Evolutionary conservation across 2,797 vertebrate species (phyloP).

Genomic region (Adelosebastes latens): DNA sequence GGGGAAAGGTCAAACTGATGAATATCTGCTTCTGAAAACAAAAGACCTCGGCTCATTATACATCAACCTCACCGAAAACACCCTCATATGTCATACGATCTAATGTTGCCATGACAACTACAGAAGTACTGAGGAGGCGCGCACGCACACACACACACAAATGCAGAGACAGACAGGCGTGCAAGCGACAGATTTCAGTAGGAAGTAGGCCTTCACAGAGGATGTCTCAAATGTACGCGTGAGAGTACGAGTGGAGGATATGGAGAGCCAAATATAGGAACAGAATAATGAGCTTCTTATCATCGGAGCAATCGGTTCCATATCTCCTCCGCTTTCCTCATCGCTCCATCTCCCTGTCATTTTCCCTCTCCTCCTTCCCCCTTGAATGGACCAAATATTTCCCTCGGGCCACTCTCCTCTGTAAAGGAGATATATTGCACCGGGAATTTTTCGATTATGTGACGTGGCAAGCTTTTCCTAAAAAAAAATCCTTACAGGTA

Average conservation of each 20-base stretch:
- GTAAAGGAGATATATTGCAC: slow-evolving; percentile 43
- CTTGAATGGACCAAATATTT: slow-evolving; percentile 62
- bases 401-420: slow-evolving; percentile 43
- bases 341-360: slow-evolving; percentile 54
- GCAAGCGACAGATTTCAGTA: slow-evolving; percentile 39
- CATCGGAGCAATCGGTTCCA: slow-evolving; percentile 56
- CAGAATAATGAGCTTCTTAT: slow-evolving; percentile 68
- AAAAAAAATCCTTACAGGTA: not conserved
- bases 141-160: not conserved
- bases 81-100: slow-evolving; percentile 38
- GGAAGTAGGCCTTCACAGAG: slow-evolving; percentile 37
- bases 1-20: slow-evolving; percentile 59
- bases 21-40: slow-evolving; percentile 55
- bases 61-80: slow-evolving; percentile 43
- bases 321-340: slow-evolving; percentile 46
- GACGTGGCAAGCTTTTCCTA: not conserved
- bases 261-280: slow-evolving; percentile 62
- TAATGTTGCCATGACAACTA: slow-evolving; percentile 72
- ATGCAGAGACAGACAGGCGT: not conserved
- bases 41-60: slow-evolving; percentile 55
- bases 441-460: slow-evolving; percentile 46
- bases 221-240: slow-evolving; percentile 33
- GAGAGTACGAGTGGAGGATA: slow-evolving; percentile 27
- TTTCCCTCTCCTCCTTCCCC: slow-evolving; percentile 11
- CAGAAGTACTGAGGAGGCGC: slow-evolving; percentile 36